These are phyloP conservation scores for Gulo gulo DNA, from an alignment of 2,113 vertebrate genomes.

Conservation along the genomic window DNA sequence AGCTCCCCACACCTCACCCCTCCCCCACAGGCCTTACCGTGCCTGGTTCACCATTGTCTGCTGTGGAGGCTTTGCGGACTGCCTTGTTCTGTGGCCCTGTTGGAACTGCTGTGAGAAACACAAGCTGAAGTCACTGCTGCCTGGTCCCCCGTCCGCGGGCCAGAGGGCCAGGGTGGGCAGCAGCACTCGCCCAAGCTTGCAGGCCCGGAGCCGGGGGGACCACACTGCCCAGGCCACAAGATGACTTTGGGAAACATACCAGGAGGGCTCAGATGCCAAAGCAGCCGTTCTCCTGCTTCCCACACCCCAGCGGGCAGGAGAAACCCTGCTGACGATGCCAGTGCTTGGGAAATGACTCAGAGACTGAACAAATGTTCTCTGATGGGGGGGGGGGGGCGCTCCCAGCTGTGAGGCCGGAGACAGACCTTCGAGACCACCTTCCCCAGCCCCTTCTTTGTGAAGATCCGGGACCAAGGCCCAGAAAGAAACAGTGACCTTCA, in stretches of 20 bases:
- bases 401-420: neutral
- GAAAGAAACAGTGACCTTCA: neutral
- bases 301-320: neutral
- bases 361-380: neutral
- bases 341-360: neutral
- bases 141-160: neutral
- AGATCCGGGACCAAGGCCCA: neutral
- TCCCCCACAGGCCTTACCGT: constrained; percentile 69
- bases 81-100: constrained; percentile 69
- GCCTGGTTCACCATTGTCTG: constrained; percentile 69
- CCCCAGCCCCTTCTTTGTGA: neutral
- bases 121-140: neutral
- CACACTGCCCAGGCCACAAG: neutral
- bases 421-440: neutral
- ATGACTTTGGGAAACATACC: neutral
- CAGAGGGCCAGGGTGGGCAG: neutral
- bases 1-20: rapidly evolving
- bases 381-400: rapidly evolving
- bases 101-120: constrained; percentile 81
- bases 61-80: constrained; percentile 60
- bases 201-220: neutral
- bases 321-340: neutral
- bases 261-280: neutral
- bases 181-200: rapidly evolving
- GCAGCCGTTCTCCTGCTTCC: neutral